Evolutionary conservation across 2,888 invertebrate genomes (phyloP).

Genomic region (Amorpha juglandis): DNA sequence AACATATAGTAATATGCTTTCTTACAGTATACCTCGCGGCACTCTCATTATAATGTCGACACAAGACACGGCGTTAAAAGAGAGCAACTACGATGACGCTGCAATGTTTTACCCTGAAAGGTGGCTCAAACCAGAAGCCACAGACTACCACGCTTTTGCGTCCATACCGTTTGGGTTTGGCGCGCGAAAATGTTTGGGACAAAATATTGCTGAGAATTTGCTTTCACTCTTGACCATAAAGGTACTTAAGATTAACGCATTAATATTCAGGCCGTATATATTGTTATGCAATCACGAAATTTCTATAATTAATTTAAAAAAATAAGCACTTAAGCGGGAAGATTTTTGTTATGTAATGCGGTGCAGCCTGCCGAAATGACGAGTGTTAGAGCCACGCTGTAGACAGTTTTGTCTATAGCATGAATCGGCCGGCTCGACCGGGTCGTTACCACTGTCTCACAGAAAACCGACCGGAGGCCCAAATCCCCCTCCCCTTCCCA

Average conservation of each 20-base stretch:
- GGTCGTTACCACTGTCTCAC: too few species aligned
- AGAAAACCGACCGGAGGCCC: too few species aligned
- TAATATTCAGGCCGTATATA: too few species aligned
- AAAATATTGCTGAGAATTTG: slow-evolving; percentile 85
- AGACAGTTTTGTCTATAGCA: too few species aligned
- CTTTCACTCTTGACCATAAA: slow-evolving; percentile 83
- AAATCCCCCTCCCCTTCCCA: too few species aligned
- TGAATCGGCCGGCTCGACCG: too few species aligned
- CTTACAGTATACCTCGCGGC: slow-evolving; percentile 78
- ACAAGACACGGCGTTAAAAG: slow-evolving; percentile 84
- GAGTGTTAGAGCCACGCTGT: too few species aligned
- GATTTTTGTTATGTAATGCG: too few species aligned
- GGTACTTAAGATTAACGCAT: slow-evolving; percentile 57
- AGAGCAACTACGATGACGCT: slow-evolving; percentile 87
- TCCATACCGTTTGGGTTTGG: slow-evolving; percentile 87
- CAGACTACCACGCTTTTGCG: slow-evolving; percentile 81
- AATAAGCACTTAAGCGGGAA: too few species aligned
- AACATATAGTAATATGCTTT: not conserved
- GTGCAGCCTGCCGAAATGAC: too few species aligned
- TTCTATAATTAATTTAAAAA: too few species aligned
- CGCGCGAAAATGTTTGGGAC: slow-evolving; percentile 85
- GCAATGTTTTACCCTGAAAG: slow-evolving; percentile 85
- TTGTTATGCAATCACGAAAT: too few species aligned
- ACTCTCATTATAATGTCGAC: slow-evolving; percentile 87
- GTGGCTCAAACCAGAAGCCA: slow-evolving; percentile 78